phyloP scores from a whole-genome alignment of 2,888 invertebrate genomes.

The Strigamia transsilvanica region DNA sequence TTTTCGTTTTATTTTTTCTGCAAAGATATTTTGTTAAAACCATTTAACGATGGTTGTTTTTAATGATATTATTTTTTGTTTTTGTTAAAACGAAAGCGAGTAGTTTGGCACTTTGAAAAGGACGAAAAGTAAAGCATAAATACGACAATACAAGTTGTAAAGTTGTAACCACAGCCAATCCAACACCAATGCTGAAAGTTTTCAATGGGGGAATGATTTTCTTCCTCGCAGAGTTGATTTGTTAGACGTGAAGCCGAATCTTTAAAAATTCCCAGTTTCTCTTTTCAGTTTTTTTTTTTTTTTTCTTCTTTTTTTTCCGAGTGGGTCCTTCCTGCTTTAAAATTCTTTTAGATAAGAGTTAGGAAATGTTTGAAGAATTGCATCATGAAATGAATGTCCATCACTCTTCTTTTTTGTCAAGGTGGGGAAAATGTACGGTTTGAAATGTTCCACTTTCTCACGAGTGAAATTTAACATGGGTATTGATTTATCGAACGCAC shows the following conservation, averaged over 20 bases:
- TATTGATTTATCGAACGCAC: constrained; percentile 49
- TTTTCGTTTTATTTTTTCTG: neutral
- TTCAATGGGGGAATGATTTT: neutral
- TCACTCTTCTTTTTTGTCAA: constrained; percentile 38
- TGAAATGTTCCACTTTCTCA: constrained; percentile 45
- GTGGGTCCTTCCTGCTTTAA: constrained; percentile 23
- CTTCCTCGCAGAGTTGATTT: neutral
- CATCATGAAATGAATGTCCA: constrained; percentile 49
- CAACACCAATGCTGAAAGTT: too few species aligned
- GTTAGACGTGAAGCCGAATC: constrained; percentile 36
- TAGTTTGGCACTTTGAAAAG: too few species aligned
- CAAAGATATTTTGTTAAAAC: neutral
- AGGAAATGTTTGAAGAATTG: constrained; percentile 46
- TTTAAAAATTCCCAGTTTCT: neutral
- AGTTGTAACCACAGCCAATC: too few species aligned
- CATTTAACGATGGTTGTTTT: neutral
- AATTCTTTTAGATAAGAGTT: constrained; percentile 49
- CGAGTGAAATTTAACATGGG: constrained; percentile 41
- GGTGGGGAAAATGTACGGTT: constrained; percentile 35
- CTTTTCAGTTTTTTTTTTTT: too few species aligned
- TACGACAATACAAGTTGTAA: too few species aligned
- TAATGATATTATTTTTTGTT: neutral
- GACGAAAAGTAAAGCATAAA: too few species aligned
- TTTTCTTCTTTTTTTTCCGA: neutral
- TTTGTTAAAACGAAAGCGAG: too few species aligned